Conservation (phyloP, 2,113 vertebrate genomes). For the Heliornis fulica region DNA sequence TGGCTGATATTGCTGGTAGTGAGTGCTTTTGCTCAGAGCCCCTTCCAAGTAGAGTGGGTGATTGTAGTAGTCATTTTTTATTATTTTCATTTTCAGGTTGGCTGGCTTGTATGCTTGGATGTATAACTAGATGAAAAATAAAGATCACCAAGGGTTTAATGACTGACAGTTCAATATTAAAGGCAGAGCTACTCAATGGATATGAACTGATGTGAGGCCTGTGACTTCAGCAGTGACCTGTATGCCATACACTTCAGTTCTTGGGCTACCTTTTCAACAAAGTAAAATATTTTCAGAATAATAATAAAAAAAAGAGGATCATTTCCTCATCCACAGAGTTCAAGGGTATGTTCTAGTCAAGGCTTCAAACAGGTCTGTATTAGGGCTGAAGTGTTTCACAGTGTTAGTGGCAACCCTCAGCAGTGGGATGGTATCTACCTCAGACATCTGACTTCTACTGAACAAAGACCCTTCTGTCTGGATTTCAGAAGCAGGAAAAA, state of each 20-base stretch:
- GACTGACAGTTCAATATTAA: background rate
- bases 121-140: constrained; percentile 82
- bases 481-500: background rate
- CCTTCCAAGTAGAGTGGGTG: constrained; percentile 86
- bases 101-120: constrained; percentile 89
- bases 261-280: background rate
- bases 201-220: background rate
- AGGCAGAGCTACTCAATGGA: background rate
- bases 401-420: background rate
- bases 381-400: background rate
- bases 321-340: background rate
- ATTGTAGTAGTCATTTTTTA: constrained; percentile 87
- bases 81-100: constrained; percentile 86
- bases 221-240: background rate
- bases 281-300: background rate
- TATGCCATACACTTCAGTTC: background rate
- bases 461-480: constrained; percentile 27
- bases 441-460: constrained; percentile 4
- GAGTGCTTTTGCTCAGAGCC: constrained; percentile 87
- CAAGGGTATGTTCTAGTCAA: background rate
- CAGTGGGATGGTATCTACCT: background rate
- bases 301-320: background rate
- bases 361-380: background rate
- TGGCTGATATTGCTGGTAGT: constrained; percentile 97
- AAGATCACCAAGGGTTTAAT: background rate